These are phyloP conservation scores for Periphyllus acericola DNA, from an alignment of 2,888 invertebrate genomes.

Conservation along the genomic window DNA sequence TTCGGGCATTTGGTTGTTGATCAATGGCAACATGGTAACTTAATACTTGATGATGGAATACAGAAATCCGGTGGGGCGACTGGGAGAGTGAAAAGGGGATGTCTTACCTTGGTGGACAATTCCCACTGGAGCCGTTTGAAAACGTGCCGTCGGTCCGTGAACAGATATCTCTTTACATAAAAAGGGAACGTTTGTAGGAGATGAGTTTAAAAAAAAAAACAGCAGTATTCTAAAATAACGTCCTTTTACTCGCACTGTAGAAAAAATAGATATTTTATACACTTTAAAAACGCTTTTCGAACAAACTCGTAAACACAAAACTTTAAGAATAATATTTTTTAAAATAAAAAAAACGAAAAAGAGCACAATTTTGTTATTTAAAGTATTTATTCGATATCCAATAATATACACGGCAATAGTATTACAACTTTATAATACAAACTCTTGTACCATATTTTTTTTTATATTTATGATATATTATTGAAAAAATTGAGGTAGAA, in stretches of 20 bases:
- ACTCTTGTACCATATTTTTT: too few species aligned
- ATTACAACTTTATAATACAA: too few species aligned
- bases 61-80: conserved; percentile 3
- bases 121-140: conserved; percentile 39
- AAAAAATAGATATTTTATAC: neutral
- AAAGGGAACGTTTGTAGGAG: conserved; percentile 17
- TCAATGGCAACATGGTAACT: conserved; percentile 44
- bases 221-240: neutral
- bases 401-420: too few species aligned
- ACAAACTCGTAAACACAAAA: too few species aligned
- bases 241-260: neutral
- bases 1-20: conserved; percentile 33
- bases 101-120: conserved; percentile 28
- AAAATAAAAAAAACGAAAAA: neutral
- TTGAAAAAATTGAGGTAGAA: too few species aligned
- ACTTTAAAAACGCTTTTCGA: neutral
- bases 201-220: conserved; percentile 24
- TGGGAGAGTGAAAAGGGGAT: conserved; percentile 3
- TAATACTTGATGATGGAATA: conserved; percentile 50
- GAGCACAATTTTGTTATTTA: too few species aligned
- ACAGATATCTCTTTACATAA: conserved; percentile 34
- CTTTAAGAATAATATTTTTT: too few species aligned
- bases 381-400: too few species aligned
- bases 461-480: too few species aligned
- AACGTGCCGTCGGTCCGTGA: conserved; percentile 26